Base-by-base conservation (phyloP, 1,140 invertebrate species). In the Thaumatotibia leucotreta region DNA sequence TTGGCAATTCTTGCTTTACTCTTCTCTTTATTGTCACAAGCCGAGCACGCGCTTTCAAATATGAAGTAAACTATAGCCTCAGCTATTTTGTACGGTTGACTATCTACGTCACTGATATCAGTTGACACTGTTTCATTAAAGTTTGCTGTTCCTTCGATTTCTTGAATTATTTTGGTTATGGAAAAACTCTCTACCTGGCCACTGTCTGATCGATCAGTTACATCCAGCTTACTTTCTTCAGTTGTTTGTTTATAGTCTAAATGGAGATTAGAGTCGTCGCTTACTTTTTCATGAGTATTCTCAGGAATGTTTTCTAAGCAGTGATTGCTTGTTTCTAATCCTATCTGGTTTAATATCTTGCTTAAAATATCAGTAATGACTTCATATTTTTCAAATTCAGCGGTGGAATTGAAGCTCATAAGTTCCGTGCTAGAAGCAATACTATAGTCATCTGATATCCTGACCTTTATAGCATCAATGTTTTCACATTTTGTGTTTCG, bases 361-460 rank as follows among this genome's bases (percentile, higher is more conserved):
- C 63, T 63, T 23, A 90, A 61, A 22, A 88, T 63, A 11, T 90
- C 85, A 8, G 80, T 73, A 14, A 90, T 75, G 1, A 74, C 27
- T 82, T 90, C 88, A 29, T 82, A 74, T 74, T 86, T 88, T 66
- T 90, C 88, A 70, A 88, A 90, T 74, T 90, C 88, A 9, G 68
- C 73, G 4, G 79, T 88, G 0, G 88, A 87, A 78, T 90, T 73
- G 11, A 84, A 84, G 61, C 86, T 90, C 8, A 62, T 11, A 14
- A 63, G 52, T 50, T 75, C 79, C 14, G 54, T 61, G 2, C 35
- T 63, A 0, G 84, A 79, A 52, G 75, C 85, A 11, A 61, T 29
- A 66, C 50, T 66, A 20, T 52, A 29, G 5, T 61, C 52, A 27
- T 58, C 24, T 1, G 52, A 58, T n/a, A 29, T 14, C 29, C 52